These are phyloP conservation scores for Idaea straminata DNA, from an alignment of 2,888 invertebrate genomes.

Conservation along the genomic window DNA sequence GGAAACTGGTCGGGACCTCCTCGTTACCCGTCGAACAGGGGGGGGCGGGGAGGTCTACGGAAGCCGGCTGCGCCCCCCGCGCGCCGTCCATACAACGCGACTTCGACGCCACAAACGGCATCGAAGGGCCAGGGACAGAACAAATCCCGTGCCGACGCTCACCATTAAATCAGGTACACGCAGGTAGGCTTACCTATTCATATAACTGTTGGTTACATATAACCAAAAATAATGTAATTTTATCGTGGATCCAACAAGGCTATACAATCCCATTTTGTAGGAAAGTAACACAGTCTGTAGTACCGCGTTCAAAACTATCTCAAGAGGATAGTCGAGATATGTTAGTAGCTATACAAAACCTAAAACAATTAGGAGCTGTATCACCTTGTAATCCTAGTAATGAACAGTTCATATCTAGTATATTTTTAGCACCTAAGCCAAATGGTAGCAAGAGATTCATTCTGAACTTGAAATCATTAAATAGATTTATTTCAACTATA, in stretches of 20 bases:
- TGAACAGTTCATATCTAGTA: slow-evolving; percentile 22
- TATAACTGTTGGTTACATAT: slow-evolving; percentile 24
- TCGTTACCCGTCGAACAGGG: not conserved
- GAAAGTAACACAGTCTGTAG: slow-evolving; percentile 7
- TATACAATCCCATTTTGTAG: slow-evolving; percentile 9
- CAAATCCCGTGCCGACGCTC: not conserved
- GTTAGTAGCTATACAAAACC: slow-evolving; percentile 20
- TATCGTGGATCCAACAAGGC: slow-evolving; percentile 21
- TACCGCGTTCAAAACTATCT: slow-evolving; percentile 1
- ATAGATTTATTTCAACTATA: slow-evolving; percentile 18
- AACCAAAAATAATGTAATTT: slow-evolving; percentile 15
- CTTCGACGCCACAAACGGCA: not conserved
- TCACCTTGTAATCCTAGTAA: slow-evolving; percentile 8
- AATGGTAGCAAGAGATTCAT: slow-evolving; percentile 9
- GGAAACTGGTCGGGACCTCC: slow-evolving; percentile 3
- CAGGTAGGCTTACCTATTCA: slow-evolving; percentile 10
- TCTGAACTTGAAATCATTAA: slow-evolving; percentile 26
- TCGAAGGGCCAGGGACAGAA: not conserved
- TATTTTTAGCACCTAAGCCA: slow-evolving; percentile 13
- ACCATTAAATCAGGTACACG: not conserved
- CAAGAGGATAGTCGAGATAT: slow-evolving; percentile 16
- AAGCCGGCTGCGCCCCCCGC: not conserved
- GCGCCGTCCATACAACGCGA: not conserved
- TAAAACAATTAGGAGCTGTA: slow-evolving; percentile 25
- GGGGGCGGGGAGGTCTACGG: not conserved